These are phyloP conservation scores for Chloromyia formosa DNA, from an alignment of 2,888 invertebrate genomes.

Conservation along the genomic window DNA sequence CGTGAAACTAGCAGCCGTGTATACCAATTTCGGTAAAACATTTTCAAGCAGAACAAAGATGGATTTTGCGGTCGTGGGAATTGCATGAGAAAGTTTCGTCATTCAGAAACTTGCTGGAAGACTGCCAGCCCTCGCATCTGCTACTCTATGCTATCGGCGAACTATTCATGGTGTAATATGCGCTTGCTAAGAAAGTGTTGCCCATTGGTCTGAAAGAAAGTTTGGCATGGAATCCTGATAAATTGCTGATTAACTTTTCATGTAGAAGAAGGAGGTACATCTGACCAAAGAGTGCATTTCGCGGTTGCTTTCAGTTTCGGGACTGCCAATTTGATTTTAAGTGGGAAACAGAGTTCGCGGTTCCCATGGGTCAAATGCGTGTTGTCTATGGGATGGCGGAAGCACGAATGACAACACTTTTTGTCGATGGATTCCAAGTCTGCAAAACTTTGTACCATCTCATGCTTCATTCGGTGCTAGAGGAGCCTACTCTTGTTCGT, in stretches of 20 bases:
- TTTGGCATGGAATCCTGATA: neutral
- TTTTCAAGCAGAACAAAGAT: slow-evolving; percentile 38
- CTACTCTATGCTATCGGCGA: slow-evolving; percentile 15
- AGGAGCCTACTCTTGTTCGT: slow-evolving; percentile 9
- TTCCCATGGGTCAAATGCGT: too few relatives aligned
- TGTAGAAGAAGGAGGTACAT: too few relatives aligned
- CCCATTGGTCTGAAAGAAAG: neutral
- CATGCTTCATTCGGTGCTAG: neutral
- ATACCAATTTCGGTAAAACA: slow-evolving; percentile 39
- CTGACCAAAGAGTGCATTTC: too few relatives aligned
- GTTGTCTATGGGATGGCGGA: too few relatives aligned
- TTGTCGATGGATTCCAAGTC: neutral
- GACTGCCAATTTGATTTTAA: too few relatives aligned
- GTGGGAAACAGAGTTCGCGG: too few relatives aligned
- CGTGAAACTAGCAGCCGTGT: neutral
- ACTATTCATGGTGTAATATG: neutral
- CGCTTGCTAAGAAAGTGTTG: neutral
- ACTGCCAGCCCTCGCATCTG: slow-evolving; percentile 21
- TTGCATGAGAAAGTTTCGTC: slow-evolving; percentile 42
- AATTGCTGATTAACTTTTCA: neutral
- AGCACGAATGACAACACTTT: slow-evolving; percentile 4
- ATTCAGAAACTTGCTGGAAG: slow-evolving; percentile 36
- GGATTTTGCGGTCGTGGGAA: slow-evolving; percentile 45
- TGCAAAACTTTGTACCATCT: neutral
- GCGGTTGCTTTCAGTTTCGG: too few relatives aligned